Conservation (phyloP, 1,140 invertebrate species). For the Drosophila guanche region DNA sequence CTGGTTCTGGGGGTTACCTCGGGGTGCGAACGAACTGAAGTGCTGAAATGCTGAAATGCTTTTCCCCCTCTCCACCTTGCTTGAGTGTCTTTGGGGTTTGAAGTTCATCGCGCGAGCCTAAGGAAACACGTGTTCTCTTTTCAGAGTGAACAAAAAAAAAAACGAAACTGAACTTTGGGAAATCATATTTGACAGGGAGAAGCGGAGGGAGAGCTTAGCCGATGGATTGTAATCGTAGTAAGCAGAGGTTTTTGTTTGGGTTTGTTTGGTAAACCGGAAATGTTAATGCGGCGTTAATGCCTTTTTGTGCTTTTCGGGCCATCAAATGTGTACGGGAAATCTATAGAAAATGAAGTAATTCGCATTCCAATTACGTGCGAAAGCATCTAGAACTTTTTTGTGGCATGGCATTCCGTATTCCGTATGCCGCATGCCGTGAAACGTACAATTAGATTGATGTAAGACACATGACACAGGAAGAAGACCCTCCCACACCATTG, state of each 20-base stretch:
- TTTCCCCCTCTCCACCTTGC: slow-evolving; percentile 13
- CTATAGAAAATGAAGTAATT: slow-evolving; percentile 72
- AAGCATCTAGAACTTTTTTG: slow-evolving; percentile 31
- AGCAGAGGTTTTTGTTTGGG: slow-evolving; percentile 14
- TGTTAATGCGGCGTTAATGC: slow-evolving; percentile 61
- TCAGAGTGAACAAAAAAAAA: background rate
- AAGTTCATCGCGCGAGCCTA: slow-evolving; percentile 3
- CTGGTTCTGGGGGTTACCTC: slow-evolving; percentile 12
- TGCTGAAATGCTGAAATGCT: slow-evolving; percentile 15
- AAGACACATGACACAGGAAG: slow-evolving; percentile 51
- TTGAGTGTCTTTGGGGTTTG: slow-evolving; percentile 1
- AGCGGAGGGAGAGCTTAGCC: no score
- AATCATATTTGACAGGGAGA: no score
- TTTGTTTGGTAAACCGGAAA: slow-evolving; percentile 55
- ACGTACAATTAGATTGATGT: slow-evolving; percentile 57
- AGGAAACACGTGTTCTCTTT: slow-evolving; percentile 33
- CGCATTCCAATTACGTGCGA: slow-evolving; percentile 74
- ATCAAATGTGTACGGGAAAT: slow-evolving; percentile 62
- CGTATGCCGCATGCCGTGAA: slow-evolving; percentile 10
- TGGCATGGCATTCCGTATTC: slow-evolving; percentile 29
- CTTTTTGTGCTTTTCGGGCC: slow-evolving; percentile 33
- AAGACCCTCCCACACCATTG: slow-evolving; percentile 34
- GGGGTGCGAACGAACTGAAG: slow-evolving; percentile 43
- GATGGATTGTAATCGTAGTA: no score
- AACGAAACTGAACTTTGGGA: no score